Percentiles rank a stretch among this genome's conserved stretches.
These are phyloP conservation scores for Scaptomyza pallida DNA, from an alignment of 1,140 invertebrate species.

Conservation along the genomic window DNA sequence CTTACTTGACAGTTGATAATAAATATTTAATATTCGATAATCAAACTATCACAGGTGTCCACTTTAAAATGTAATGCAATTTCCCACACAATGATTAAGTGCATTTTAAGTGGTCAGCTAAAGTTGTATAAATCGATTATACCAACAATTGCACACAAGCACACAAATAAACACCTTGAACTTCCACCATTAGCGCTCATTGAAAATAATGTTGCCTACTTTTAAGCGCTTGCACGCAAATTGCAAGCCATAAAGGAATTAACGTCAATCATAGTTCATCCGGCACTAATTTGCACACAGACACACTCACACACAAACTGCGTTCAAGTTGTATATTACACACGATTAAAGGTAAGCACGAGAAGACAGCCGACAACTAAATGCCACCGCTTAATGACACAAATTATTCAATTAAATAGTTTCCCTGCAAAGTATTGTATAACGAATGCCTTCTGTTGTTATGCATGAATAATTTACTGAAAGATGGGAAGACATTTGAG, in stretches of 20 bases:
- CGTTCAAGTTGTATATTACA: background rate
- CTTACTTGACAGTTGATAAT: no score
- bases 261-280: constrained; percentile 41
- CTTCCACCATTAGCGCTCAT: background rate
- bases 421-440: background rate
- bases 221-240: constrained; percentile 22
- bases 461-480: no score
- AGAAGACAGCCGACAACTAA: constrained; percentile 5
- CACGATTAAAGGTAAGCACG: constrained; percentile 4
- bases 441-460: background rate
- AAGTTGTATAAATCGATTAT: no score
- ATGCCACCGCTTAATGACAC: constrained; percentile 9
- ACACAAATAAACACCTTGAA: background rate
- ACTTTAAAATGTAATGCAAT: no score
- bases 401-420: constrained; percentile 30
- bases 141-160: background rate
- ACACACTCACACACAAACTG: background rate
- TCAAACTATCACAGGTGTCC: no score
- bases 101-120: background rate
- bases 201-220: constrained; percentile 32
- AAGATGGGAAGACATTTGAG: no score
- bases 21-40: no score
- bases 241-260: constrained; percentile 35
- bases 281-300: constrained; percentile 35
- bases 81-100: background rate